A percentile compares a stretch with the other conserved stretches of the same genome.
These are phyloP conservation scores for Drosophila athabasca DNA, from an alignment of 1,140 invertebrate genomes.

Conservation along the genomic window DNA sequence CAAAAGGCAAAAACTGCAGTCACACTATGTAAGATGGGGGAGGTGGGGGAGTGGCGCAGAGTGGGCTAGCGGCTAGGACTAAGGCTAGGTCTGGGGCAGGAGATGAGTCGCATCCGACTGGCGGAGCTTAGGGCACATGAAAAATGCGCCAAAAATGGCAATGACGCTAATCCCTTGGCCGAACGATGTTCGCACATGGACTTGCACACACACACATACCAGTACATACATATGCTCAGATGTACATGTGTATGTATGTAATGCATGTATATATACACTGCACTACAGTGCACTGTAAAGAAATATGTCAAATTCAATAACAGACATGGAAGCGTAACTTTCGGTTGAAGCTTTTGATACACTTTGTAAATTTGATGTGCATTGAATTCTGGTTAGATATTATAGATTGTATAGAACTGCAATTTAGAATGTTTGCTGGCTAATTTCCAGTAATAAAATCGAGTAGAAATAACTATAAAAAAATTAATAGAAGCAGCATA, in stretches of 20 bases:
- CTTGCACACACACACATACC: conserved; percentile 20
- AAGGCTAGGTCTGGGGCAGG: not conserved
- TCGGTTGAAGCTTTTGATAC: too few species aligned
- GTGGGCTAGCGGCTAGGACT: not conserved
- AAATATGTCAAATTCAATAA: conserved; percentile 78
- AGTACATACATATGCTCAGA: conserved; percentile 1
- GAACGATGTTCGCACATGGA: not conserved
- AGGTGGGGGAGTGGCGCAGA: not conserved
- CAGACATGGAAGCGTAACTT: not conserved
- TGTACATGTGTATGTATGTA: not conserved
- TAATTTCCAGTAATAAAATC: too few species aligned
- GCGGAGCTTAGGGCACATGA: conserved; percentile 55
- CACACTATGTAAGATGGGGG: too few species aligned
- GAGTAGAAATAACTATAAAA: too few species aligned
- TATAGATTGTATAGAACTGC: too few species aligned
- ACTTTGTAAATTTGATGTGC: too few species aligned
- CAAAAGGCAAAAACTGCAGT: conserved; percentile 27
- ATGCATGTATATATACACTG: too few species aligned
- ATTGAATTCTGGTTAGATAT: too few species aligned
- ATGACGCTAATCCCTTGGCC: conserved; percentile 63
- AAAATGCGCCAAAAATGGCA: conserved; percentile 65
- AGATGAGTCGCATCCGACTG: conserved; percentile 37
- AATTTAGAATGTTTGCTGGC: too few species aligned
- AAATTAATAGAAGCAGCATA: too few species aligned
- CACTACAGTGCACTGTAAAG: conserved; percentile 34